A percentile compares a stretch with the other conserved stretches of the same genome.
Conservation (phyloP, 2,888 invertebrate genomes). For the Vannuccia rotundouncinata region DNA sequence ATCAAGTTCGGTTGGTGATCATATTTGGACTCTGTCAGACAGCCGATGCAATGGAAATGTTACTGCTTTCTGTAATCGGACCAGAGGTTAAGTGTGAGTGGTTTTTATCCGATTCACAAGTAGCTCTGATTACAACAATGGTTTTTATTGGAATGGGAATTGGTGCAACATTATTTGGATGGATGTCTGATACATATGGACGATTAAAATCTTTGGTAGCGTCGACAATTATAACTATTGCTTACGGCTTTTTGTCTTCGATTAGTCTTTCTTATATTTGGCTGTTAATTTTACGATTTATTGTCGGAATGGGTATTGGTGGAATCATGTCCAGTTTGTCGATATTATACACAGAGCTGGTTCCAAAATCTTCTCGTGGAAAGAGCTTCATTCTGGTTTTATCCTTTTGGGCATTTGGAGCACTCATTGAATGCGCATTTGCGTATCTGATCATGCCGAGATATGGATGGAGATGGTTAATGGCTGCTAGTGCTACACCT, state of each 20-base stretch:
- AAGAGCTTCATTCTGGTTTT: slow-evolving; percentile 44
- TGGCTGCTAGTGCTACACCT: slow-evolving; percentile 82
- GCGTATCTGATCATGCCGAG: slow-evolving; percentile 84
- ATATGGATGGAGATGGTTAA: slow-evolving; percentile 80
- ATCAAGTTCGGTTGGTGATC: slow-evolving; percentile 30
- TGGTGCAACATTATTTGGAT: slow-evolving; percentile 51
- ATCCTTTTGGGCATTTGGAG: slow-evolving; percentile 91
- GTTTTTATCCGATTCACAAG: slow-evolving; percentile 48
- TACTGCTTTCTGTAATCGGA: slow-evolving; percentile 53
- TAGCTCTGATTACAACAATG: slow-evolving; percentile 52
- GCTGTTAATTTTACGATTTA: slow-evolving; percentile 49
- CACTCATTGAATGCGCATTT: slow-evolving; percentile 81
- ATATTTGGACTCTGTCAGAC: slow-evolving; percentile 44
- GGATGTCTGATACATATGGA: slow-evolving; percentile 50
- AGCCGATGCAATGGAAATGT: slow-evolving; percentile 55
- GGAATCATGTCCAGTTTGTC: slow-evolving; percentile 37
- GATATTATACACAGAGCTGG: slow-evolving; percentile 48
- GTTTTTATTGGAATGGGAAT: slow-evolving; percentile 54
- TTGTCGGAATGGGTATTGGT: slow-evolving; percentile 53
- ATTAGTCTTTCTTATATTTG: slow-evolving; percentile 50
- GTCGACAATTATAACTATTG: background rate
- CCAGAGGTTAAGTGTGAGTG: slow-evolving; percentile 53
- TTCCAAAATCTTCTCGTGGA: slow-evolving; percentile 43
- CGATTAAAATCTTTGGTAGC: slow-evolving; percentile 44
- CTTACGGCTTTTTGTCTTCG: slow-evolving; percentile 41